Evolutionary conservation across 2,888 invertebrate genomes (phyloP).

Genomic region (Colostygia pectinataria): DNA sequence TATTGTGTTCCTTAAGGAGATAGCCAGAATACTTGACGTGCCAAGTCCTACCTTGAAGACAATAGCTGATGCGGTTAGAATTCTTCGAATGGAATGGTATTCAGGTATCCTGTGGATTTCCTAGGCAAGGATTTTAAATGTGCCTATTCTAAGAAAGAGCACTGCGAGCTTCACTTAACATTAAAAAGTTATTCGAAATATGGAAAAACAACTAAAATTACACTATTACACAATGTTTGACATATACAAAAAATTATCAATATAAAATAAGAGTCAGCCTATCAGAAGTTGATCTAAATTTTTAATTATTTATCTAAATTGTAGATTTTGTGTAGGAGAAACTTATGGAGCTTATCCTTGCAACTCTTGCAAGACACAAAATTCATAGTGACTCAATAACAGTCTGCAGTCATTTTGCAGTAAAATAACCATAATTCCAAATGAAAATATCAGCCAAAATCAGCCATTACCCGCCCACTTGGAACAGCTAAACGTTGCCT

Average conservation of each 20-base stretch:
- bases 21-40: slow-evolving; percentile 56
- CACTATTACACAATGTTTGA: too few species aligned
- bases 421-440: slow-evolving; percentile 45
- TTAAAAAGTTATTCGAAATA: too few species aligned
- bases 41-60: slow-evolving; percentile 50
- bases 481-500: slow-evolving; percentile 40
- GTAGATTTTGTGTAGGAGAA: too few species aligned
- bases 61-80: slow-evolving; percentile 47
- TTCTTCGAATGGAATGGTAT: slow-evolving; percentile 41
- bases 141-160: neutral
- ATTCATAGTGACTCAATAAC: slow-evolving; percentile 4
- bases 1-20: slow-evolving; percentile 63
- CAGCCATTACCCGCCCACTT: slow-evolving; percentile 58
- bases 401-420: slow-evolving; percentile 24
- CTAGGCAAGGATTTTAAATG: neutral
- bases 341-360: too few species aligned
- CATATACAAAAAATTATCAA: too few species aligned
- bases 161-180: too few species aligned
- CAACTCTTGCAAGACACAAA: slow-evolving; percentile 7
- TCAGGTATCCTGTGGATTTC: slow-evolving; percentile 34
- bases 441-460: slow-evolving; percentile 55
- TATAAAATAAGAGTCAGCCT: too few species aligned
- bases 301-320: too few species aligned
- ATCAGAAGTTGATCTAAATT: too few species aligned
- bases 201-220: too few species aligned